Base-by-base conservation (phyloP, 2,888 invertebrate genomes). In the Adineta ricciae region DNA sequence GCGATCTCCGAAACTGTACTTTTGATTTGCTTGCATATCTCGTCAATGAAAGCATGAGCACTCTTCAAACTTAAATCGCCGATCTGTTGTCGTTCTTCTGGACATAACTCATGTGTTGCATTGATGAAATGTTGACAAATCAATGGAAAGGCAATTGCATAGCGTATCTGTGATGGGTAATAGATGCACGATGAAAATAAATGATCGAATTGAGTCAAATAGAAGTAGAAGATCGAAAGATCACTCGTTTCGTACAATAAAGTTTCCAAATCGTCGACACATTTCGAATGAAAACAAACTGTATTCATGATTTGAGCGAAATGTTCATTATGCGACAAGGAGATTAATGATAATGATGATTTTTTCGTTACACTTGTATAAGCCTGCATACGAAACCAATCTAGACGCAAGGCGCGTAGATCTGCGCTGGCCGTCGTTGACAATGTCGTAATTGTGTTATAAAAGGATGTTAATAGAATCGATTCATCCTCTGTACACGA, bases 181-280 rank as follows among this genome's bases (percentile, higher is more conserved):
- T 98, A 97, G 87, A 99, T 92, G 91, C 98, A 98, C 95, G 96
- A 96, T 89, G 96, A 96, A 90, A 99, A 98, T 91, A 98, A 97
- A 88, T 95, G 96, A 90, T 98, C 96, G 91, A 98, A 97, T 90
- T 96, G 95, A 91, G 95, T 89, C 27, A 86, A 83, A 73, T 73
- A 85, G 83, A 85, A 86, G 41, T 82, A 99, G 90, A 98, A 98
- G 87, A 98, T 94, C 0, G 97, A 97, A 32, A 99, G 92, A 92
- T 99, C 98, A 0, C 97, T 97, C 4, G 97, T 96, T 91, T 99
- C 98, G 1, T 95, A 94, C 88, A 99, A 92, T 90, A 99, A 95
- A 91, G 98, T 97, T 91, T 98, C 98, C 84, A 99, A 92, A 90
- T 95, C 95, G 90, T 99, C 99, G 1, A 99, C 96, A 94, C 99